Base-by-base conservation (phyloP, 2,113 vertebrate species). In the Pelvicachromis taeniatus region DNA sequence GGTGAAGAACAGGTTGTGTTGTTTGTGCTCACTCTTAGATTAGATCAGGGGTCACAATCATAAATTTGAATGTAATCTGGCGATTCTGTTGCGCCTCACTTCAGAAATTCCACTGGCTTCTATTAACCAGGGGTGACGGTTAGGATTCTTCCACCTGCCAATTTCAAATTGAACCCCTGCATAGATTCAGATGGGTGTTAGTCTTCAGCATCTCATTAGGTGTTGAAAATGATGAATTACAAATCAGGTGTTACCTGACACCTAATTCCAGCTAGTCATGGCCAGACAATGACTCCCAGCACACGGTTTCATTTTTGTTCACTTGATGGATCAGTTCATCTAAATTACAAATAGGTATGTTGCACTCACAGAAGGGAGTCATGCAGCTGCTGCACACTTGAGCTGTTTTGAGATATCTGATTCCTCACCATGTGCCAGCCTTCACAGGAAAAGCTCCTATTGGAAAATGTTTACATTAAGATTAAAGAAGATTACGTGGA, bases 181-280 rank as follows among this genome's bases (percentile, higher is more conserved):
- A 75, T 12, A 75, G 13, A 61, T 54, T 56, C 45, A 81, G 68
- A 58, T 81, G 55, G 50, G 61, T 53, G 5, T 63, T 31, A 42
- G 21, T 42, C 29, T 38, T 23, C 31, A 42, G 17, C 50, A 48
- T 13, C 42, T 50, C 68, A 50, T 75, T 75, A 31, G 42, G 42
- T 63, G 31, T 13, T 11, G 45, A 70, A 65, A 59, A 82, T 58
- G 33, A 84, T 11, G 11, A 38, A 29, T 75, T 73, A 16, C 63
- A 75, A 29, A 73, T 75, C 48, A 63, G 80, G 82, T 21, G 16
- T 23, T 56, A 52, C 78, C 38, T 73, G 59, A 82, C 29, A 7
- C 12, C 16, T 42, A 45, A 55, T 91, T 93, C 90, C 87, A 83
- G 85, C 81, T 56, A 65, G 6, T 58, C 31, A 61, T 56, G 19